A percentile compares a stretch with the other conserved stretches of the same genome.
These are phyloP conservation scores for Aleadryas rufinucha DNA, from an alignment of 2,113 vertebrate genomes.

Conservation along the genomic window DNA sequence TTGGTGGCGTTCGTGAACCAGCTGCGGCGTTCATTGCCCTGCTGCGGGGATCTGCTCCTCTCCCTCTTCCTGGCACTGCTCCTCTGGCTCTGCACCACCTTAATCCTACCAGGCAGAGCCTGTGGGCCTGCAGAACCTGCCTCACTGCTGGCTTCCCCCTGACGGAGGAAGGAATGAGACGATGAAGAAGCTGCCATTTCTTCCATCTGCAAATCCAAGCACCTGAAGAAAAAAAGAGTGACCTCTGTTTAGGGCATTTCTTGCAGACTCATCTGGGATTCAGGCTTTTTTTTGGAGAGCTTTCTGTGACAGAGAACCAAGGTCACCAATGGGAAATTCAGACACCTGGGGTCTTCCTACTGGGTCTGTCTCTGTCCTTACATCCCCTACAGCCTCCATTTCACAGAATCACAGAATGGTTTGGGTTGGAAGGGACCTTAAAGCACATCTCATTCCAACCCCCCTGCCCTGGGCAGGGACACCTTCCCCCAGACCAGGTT, in stretches of 20 bases:
- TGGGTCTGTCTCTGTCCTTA: neutral
- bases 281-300: constrained; percentile 57
- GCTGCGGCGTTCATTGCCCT: neutral
- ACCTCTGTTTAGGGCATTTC: neutral
- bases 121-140: neutral
- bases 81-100: neutral
- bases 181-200: neutral
- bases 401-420: neutral
- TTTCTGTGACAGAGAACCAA: neutral
- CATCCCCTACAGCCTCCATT: neutral
- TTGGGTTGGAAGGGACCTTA: neutral
- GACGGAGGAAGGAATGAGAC: accelerated
- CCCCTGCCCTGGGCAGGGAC: neutral
- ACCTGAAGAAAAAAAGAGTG: neutral
- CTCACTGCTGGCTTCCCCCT: neutral
- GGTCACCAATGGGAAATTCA: constrained; percentile 54
- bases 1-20: accelerated
- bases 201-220: accelerated
- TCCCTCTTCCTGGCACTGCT: neutral
- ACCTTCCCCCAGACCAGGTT: accelerated
- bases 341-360: too few relatives aligned
- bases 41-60: neutral
- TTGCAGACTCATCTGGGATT: neutral
- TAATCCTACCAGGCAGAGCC: accelerated
- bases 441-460: neutral